These are phyloP conservation scores for Tetragnatha versicolor DNA, from an alignment of 1,140 invertebrate genomes.

Conservation along the genomic window DNA sequence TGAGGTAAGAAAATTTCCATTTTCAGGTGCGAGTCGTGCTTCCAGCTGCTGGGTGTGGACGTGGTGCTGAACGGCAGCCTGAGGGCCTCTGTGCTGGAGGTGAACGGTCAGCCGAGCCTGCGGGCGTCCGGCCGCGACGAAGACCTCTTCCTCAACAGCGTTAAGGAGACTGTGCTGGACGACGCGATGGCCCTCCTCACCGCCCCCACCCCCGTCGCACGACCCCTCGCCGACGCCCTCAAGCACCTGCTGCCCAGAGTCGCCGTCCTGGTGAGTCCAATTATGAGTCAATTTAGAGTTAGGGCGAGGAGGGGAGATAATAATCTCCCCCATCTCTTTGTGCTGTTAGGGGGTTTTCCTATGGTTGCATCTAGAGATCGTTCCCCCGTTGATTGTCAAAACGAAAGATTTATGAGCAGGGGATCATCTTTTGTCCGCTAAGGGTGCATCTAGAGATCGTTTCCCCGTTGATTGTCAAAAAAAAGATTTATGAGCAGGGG, in stretches of 20 bases:
- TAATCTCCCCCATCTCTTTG: too few relatives aligned
- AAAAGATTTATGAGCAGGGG: too few relatives aligned
- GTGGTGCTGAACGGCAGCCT: slow-evolving; percentile 61
- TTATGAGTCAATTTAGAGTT: too few relatives aligned
- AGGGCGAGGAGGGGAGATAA: too few relatives aligned
- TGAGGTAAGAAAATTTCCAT: not conserved
- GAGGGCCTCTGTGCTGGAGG: slow-evolving; percentile 61
- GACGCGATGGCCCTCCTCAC: slow-evolving; percentile 58
- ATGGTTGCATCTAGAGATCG: too few relatives aligned
- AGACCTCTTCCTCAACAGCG: slow-evolving; percentile 45
- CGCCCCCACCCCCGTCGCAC: slow-evolving; percentile 51
- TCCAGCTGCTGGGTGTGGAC: slow-evolving; percentile 62
- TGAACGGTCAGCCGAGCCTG: slow-evolving; percentile 58
- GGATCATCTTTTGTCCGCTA: too few relatives aligned
- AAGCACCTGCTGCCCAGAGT: slow-evolving; percentile 27
- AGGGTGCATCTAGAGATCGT: too few relatives aligned
- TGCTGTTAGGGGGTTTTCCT: too few relatives aligned
- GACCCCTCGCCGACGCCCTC: slow-evolving; percentile 57
- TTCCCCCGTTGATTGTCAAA: too few relatives aligned
- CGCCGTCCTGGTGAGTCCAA: slow-evolving; percentile 57
- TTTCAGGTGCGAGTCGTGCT: slow-evolving; percentile 61
- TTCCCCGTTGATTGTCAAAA: too few relatives aligned
- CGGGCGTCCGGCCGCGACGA: slow-evolving; percentile 49
- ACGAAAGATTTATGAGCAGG: too few relatives aligned
- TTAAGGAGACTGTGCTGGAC: slow-evolving; percentile 56